These are phyloP conservation scores for Dermatophagoides farinae DNA, from an alignment of 1,140 invertebrate genomes.

Conservation along the genomic window DNA sequence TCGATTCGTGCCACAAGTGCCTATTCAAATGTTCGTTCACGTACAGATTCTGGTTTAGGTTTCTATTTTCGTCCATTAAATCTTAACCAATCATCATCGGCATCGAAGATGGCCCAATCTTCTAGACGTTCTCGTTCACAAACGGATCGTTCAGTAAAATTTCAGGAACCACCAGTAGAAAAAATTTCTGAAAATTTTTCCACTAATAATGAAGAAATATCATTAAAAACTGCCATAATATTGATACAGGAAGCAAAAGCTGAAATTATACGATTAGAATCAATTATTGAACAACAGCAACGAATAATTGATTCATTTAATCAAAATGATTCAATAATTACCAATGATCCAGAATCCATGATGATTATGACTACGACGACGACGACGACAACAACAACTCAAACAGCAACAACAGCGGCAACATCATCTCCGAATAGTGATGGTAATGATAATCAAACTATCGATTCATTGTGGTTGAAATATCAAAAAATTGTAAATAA, in stretches of 20 bases:
- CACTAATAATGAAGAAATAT: background rate
- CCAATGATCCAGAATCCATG: too few species aligned
- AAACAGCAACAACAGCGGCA: background rate
- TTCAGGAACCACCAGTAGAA: background rate
- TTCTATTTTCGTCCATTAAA: background rate
- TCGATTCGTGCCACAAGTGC: background rate
- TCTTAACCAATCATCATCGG: background rate
- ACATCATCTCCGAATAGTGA: background rate
- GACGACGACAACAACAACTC: background rate
- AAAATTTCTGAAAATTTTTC: background rate
- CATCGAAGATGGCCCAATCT: background rate
- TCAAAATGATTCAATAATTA: background rate
- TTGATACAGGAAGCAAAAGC: conserved; percentile 8
- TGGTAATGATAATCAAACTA: too few species aligned
- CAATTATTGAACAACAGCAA: conserved; percentile 7
- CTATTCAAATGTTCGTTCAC: conserved; percentile 1
- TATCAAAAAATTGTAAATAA: too few species aligned
- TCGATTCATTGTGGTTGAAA: too few species aligned
- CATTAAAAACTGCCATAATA: background rate
- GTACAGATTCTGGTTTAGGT: background rate
- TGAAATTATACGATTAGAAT: conserved; percentile 7
- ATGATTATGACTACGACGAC: background rate
- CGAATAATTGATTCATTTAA: background rate
- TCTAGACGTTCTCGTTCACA: background rate
- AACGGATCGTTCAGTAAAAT: background rate